Base-by-base conservation (phyloP, 2,113 vertebrate species). In the Eonycteris spelaea region DNA sequence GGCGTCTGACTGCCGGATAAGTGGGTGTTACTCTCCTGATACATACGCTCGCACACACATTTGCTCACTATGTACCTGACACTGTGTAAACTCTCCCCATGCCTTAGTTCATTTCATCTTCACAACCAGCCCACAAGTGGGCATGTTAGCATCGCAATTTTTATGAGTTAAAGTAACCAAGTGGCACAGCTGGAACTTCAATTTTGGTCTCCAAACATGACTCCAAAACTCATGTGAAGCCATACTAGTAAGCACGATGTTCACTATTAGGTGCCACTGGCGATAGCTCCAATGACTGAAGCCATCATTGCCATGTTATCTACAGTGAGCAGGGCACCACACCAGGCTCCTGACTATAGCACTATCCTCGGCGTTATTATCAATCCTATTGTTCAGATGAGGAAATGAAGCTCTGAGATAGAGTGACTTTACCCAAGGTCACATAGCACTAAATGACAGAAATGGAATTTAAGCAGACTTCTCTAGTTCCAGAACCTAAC, bases 271-370 rank as follows among this genome's bases (percentile, higher is more conserved):
- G 15, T 28, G 15, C 19, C 5, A 7, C 35, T 1, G 16, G 40
- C 28, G 26, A 16, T 5, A 51, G 10, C 1, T 40, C 19, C 28
- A 4, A 5, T 0, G 19, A 79, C 3, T 0, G 6, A 55, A 21
- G 53, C 26, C 45, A 10, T 19, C 22, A 19, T 7, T 6, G 3
- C 48, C 1, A 0, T 9, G 1, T 16, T 11, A 24, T 26, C 51
- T 7, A 9, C 11, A 6, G n/a, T 0, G 14, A 9, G 4, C 35
- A 6, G 75, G n/a, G 33, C 10, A 7, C 30, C 7, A 0, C 8
- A 48, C 13, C 26, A 35, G n/a, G 45, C 13, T 6, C 35, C 57
- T 4, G 53, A 26, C 3, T 0, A 28, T 2, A 75, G 53, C 45
- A 14, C 4, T 0, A 11, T 28, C 30, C 3, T 1, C 28, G 24